Conservation (phyloP, 92 coral and sea anemone species). For the Porites cylindrica region DNA sequence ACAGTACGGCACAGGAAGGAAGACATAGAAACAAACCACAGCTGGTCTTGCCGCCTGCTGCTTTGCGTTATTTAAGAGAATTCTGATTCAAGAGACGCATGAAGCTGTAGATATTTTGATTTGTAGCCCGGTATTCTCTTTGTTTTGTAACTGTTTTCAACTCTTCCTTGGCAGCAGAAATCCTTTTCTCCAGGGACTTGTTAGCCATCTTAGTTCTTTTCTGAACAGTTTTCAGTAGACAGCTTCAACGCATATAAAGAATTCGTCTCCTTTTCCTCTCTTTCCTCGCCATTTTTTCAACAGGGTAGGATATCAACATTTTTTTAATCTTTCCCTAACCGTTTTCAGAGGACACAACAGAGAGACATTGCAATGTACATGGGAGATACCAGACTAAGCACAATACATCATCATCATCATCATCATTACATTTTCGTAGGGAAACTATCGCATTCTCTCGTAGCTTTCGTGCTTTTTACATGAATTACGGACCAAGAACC, state of each 20-base stretch:
- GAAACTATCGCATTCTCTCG: too few relatives aligned
- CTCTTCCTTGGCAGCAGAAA: conserved; percentile 33
- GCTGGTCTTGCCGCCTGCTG: too few relatives aligned
- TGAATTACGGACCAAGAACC: too few relatives aligned
- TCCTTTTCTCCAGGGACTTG: conserved; percentile 23
- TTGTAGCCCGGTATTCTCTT: conserved; percentile 27
- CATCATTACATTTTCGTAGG: too few relatives aligned
- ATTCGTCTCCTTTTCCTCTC: conserved; percentile 54
- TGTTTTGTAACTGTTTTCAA: conserved; percentile 38
- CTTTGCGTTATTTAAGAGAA: background rate
- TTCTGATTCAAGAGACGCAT: background rate
- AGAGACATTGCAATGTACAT: background rate
- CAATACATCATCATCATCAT: too few relatives aligned
- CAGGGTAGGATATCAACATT: too few relatives aligned
- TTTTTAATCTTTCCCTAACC: background rate
- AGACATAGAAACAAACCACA: too few relatives aligned
- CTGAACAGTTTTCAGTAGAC: conserved; percentile 54
- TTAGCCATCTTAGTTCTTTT: conserved; percentile 44
- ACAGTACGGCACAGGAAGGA: too few relatives aligned
- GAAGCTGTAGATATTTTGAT: conserved; percentile 29
- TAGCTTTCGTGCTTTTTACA: too few relatives aligned
- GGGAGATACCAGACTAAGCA: too few relatives aligned
- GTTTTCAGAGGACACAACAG: background rate
- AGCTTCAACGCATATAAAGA: conserved; percentile 73
- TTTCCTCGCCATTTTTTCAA: too few relatives aligned